These are phyloP conservation scores for Nansenia antarctica DNA, from an alignment of 2,113 vertebrate species.

Conservation along the genomic window DNA sequence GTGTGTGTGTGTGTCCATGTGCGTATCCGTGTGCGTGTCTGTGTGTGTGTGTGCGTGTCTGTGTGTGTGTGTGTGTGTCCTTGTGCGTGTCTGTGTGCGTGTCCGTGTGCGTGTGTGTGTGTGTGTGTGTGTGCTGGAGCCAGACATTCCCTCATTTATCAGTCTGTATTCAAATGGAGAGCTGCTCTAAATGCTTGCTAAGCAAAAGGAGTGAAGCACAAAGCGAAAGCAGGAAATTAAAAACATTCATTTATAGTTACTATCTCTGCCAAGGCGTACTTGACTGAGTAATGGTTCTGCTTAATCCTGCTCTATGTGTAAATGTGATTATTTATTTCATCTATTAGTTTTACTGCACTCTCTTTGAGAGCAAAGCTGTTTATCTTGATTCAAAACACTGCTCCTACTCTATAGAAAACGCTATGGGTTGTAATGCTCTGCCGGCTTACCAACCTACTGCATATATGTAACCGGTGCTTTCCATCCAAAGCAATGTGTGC, in stretches of 20 bases:
- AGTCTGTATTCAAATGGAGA: conserved; percentile 53
- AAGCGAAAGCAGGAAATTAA: conserved; percentile 61
- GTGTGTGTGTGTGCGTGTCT: too few species aligned
- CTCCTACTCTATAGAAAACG: neutral
- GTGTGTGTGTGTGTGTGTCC: too few species aligned
- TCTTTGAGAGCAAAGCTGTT: conserved; percentile 6
- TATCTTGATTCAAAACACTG: conserved; percentile 11
- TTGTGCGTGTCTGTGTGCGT: neutral
- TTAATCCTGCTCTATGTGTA: conserved; percentile 20
- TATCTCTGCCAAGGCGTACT: conserved; percentile 19
- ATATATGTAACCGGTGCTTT: neutral
- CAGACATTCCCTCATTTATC: conserved; percentile 56
- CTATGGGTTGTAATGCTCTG: neutral
- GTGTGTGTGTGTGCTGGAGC: neutral
- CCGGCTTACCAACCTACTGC: neutral
- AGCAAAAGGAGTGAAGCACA: conserved; percentile 56
- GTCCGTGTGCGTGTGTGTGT: neutral
- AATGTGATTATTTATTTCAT: conserved; percentile 30
- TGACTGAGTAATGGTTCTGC: conserved; percentile 40
- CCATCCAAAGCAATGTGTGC: neutral
- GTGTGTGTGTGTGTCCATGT: too few species aligned
- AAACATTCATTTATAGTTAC: conserved; percentile 61
- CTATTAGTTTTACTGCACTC: conserved; percentile 28
- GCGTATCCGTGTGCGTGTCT: too few species aligned
- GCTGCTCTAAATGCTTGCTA: conserved; percentile 59